phyloP scores from a whole-genome alignment of 2,113 vertebrate species.

The Patagioenas fasciata region DNA sequence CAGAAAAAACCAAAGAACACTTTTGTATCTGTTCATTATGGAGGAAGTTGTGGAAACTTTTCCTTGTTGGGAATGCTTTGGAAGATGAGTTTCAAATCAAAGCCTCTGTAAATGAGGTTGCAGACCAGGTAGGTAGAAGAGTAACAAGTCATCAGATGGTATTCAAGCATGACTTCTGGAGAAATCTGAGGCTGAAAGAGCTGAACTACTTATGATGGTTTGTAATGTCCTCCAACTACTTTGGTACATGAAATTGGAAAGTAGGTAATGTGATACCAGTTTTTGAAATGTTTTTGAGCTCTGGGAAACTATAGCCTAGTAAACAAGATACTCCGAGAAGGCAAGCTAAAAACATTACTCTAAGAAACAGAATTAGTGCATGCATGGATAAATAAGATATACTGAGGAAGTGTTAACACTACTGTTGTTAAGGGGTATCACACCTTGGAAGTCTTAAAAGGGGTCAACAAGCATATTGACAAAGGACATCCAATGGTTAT shows the following conservation, averaged over 20 bases:
- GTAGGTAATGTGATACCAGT: neutral
- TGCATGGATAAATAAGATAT: neutral
- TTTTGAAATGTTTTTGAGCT: neutral
- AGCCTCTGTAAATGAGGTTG: neutral
- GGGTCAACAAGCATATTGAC: neutral
- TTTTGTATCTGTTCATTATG: neutral
- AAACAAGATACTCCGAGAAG: neutral
- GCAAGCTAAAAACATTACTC: neutral
- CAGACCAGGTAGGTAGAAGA: neutral
- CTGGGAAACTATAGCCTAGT: neutral
- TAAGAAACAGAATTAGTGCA: neutral
- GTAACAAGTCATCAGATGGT: neutral
- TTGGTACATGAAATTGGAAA: neutral
- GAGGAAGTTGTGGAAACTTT: neutral
- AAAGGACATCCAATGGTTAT: neutral
- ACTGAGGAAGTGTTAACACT: neutral
- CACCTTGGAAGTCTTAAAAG: neutral
- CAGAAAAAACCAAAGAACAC: neutral
- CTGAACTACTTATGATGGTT: neutral
- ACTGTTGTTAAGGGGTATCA: neutral
- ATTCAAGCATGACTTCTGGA: neutral
- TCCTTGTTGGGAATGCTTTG: neutral
- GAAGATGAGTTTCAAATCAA: neutral
- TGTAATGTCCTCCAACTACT: neutral
- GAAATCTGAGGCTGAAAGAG: neutral